Evolutionary conservation across 2,113 vertebrate species (phyloP).

Genomic region (Antigone vipio): DNA sequence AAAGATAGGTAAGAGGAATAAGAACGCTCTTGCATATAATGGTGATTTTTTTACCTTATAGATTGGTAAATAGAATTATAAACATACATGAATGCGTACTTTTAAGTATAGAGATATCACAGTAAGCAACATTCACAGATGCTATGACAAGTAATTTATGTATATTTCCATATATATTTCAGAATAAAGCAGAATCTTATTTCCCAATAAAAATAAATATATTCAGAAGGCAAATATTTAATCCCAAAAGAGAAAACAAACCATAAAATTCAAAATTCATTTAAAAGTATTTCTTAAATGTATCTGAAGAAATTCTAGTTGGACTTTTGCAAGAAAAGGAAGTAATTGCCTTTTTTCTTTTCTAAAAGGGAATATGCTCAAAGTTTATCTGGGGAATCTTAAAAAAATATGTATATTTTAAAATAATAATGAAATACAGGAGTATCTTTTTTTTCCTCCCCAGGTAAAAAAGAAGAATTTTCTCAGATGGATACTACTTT

Average conservation of each 20-base stretch:
- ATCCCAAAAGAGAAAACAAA: background rate
- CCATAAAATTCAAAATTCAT: background rate
- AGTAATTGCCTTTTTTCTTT: background rate
- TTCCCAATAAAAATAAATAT: background rate
- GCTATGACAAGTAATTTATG: background rate
- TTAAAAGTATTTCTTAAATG: background rate
- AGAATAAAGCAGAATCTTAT: background rate
- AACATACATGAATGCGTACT: background rate
- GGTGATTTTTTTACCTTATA: background rate
- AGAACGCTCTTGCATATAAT: background rate
- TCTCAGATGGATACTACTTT: background rate
- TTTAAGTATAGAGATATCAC: background rate
- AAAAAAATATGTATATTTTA: background rate
- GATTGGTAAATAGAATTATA: background rate
- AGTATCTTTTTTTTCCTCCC: constrained; percentile 57
- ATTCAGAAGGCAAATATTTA: background rate
- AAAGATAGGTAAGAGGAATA: background rate
- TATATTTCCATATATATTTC: background rate
- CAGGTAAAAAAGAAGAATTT: constrained; percentile 71
- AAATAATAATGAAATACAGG: constrained; percentile 1
- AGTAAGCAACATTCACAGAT: background rate
- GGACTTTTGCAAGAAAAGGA: background rate
- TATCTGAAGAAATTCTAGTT: background rate
- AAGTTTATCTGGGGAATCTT: background rate
- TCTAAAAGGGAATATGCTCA: background rate